Percentiles rank a stretch among this genome's conserved stretches.
Conservation (phyloP, 2,113 vertebrate species). For the Pluvianellus socialis region DNA sequence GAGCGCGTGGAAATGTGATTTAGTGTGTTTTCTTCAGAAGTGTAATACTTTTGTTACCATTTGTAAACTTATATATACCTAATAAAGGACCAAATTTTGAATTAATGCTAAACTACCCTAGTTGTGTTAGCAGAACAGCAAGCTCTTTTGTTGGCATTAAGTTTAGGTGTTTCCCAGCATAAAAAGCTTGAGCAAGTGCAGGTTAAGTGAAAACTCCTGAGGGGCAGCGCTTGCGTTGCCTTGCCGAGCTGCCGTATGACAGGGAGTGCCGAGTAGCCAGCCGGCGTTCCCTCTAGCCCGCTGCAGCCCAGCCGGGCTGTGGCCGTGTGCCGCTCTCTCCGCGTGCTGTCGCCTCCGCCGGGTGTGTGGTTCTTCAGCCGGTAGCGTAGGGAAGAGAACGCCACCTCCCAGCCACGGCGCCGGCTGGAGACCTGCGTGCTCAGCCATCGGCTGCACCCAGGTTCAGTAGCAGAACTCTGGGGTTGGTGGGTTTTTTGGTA, state of each 20-base stretch:
- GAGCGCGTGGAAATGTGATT: neutral
- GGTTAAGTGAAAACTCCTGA: neutral
- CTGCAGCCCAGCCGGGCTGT: neutral
- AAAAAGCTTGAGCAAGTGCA: neutral
- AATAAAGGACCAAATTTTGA: conserved; percentile 62
- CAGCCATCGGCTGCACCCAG: neutral
- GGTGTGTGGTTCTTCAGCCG: neutral
- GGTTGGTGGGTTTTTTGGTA: neutral
- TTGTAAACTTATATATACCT: conserved; percentile 1
- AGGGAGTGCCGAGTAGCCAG: too few relatives aligned
- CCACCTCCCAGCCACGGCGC: too few relatives aligned
- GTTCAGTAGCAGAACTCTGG: neutral
- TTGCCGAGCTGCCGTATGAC: neutral
- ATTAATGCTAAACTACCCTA: neutral
- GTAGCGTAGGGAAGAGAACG: rapidly evolving
- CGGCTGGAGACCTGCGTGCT: neutral
- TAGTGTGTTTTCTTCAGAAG: neutral
- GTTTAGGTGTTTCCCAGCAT: neutral
- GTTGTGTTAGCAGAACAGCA: neutral
- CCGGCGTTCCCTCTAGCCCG: neutral
- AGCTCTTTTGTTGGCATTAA: neutral
- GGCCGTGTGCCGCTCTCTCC: too few relatives aligned
- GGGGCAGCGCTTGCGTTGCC: neutral
- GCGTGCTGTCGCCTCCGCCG: neutral
- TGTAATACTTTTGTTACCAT: neutral